Evolutionary conservation across 2,888 invertebrate species (phyloP).

Genomic region (Napeogenes inachia): DNA sequence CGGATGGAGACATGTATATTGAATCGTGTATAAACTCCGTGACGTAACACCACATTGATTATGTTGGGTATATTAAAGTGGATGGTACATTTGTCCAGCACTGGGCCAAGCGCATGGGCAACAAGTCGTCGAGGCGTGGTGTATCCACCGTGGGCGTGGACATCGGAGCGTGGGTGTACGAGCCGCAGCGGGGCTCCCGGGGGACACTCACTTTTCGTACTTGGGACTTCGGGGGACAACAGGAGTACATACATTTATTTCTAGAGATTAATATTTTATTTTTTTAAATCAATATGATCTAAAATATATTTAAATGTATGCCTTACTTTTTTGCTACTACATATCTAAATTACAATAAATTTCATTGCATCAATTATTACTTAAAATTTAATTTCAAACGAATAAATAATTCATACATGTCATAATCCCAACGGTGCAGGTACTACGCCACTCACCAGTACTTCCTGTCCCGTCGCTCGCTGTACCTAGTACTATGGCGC

Average conservation of each 20-base stretch:
- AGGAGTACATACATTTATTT: slow-evolving; percentile 78
- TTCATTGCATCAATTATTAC: neutral
- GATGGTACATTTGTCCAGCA: slow-evolving; percentile 75
- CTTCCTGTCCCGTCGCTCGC: slow-evolving; percentile 94
- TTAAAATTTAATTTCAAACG: neutral
- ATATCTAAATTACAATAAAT: no score
- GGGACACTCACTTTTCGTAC: slow-evolving; percentile 94
- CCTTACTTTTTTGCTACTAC: no score
- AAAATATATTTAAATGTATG: no score
- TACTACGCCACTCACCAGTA: slow-evolving; percentile 99
- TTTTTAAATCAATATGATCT: no score
- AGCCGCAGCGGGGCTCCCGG: slow-evolving; percentile 83
- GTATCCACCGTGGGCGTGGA: slow-evolving; percentile 99
- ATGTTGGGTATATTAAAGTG: no score
- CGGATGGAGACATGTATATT: no score
- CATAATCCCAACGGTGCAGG: slow-evolving; percentile 46
- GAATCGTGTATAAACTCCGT: no score
- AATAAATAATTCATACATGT: neutral
- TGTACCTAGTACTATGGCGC: slow-evolving; percentile 97
- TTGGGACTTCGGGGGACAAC: slow-evolving; percentile 99
- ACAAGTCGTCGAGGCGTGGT: slow-evolving; percentile 87
- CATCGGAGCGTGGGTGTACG: slow-evolving; percentile 96
- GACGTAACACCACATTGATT: no score
- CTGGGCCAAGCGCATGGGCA: slow-evolving; percentile 97
- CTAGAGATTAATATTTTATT: no score